phyloP scores from a whole-genome alignment of 2,113 vertebrate species.

The Otocyon megalotis region DNA sequence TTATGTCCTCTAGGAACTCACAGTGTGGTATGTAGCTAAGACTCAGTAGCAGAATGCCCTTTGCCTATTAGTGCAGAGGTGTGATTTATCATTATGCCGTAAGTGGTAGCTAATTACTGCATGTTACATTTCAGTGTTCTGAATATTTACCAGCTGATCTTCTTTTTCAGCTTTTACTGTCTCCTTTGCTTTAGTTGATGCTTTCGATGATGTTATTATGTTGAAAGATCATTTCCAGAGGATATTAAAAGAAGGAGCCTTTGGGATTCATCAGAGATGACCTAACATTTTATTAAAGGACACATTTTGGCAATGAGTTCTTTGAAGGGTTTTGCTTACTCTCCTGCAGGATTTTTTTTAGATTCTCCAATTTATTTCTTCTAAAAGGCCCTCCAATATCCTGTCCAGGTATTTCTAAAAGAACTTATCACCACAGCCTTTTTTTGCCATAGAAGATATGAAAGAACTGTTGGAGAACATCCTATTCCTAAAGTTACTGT shows the following conservation, averaged over 20 bases:
- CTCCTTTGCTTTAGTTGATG: background rate
- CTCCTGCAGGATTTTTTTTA: slow-evolving; percentile 27
- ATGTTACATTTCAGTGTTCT: background rate
- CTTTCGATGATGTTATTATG: slow-evolving; percentile 34
- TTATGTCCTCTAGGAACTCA: background rate
- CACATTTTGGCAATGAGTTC: slow-evolving; percentile 10
- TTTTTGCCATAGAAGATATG: background rate
- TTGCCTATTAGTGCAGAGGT: background rate
- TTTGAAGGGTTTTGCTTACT: slow-evolving; percentile 30
- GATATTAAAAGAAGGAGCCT: slow-evolving; percentile 24
- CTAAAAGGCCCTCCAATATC: background rate
- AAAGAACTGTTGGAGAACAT: slow-evolving; percentile 35
- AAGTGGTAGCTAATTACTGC: background rate
- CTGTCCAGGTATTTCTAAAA: slow-evolving; percentile 55
- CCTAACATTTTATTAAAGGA: slow-evolving; percentile 45
- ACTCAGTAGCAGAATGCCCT: background rate
- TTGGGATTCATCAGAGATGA: slow-evolving; percentile 46
- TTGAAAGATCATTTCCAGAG: slow-evolving; percentile 61
- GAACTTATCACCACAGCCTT: background rate
- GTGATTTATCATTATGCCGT: background rate
- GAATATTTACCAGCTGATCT: background rate
- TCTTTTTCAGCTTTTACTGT: slow-evolving; percentile 19
- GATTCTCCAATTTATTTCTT: background rate
- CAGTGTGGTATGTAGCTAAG: too few species aligned
- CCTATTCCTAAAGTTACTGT: background rate